These are phyloP conservation scores for Sterna hirundo DNA, from an alignment of 2,113 vertebrate species.

Conservation along the genomic window DNA sequence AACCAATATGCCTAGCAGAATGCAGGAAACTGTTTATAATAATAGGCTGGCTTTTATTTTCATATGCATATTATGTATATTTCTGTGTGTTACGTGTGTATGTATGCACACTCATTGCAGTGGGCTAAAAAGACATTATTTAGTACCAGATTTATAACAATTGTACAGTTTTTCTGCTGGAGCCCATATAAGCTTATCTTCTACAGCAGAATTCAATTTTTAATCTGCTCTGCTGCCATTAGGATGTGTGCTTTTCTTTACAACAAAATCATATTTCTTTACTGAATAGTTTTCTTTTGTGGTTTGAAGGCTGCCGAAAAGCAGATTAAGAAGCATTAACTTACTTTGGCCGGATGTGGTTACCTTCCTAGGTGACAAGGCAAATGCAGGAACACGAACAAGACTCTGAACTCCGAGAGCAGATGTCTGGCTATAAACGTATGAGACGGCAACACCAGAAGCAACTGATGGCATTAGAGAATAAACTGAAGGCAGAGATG, in stretches of 20 bases:
- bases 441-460: slow-evolving; percentile 99
- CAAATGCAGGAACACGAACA: slow-evolving; percentile 99
- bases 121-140: background rate
- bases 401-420: slow-evolving; percentile 95
- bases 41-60: background rate
- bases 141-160: background rate
- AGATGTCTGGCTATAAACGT: slow-evolving; percentile 98
- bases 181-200: background rate
- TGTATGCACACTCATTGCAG: background rate
- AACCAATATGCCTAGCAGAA: background rate
- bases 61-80: background rate
- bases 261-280: background rate
- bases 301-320: slow-evolving; percentile 6
- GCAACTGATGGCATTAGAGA: slow-evolving; percentile 95
- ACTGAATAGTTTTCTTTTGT: background rate
- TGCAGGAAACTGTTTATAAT: background rate
- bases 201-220: slow-evolving; percentile 2
- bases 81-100: background rate
- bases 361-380: slow-evolving; percentile 88
- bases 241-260: background rate
- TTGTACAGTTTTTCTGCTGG: background rate
- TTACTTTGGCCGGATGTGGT: background rate
- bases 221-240: slow-evolving; percentile 12
- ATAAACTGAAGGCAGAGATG: slow-evolving; percentile 98
- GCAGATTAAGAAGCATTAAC: slow-evolving; percentile 26